Evolutionary conservation across 2,113 vertebrate species (phyloP).

Genomic region (Plectropomus leopardus): DNA sequence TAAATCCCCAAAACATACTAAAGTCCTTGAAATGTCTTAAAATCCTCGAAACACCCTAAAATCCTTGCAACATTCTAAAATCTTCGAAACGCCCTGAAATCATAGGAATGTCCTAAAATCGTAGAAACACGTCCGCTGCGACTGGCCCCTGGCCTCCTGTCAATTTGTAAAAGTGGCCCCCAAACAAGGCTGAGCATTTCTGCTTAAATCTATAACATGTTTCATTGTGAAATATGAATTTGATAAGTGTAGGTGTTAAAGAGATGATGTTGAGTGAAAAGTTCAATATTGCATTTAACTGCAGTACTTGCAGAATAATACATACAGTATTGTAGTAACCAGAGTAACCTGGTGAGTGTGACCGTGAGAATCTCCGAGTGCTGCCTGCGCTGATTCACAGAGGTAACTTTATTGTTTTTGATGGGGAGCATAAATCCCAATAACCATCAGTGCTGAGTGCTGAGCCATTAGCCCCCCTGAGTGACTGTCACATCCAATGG

Average conservation of each 20-base stretch:
- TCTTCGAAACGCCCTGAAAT: too few species aligned
- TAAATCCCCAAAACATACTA: too few species aligned
- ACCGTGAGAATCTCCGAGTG: background rate
- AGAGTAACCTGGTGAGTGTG: background rate
- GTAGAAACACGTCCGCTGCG: too few species aligned
- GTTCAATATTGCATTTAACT: background rate
- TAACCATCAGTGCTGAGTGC: conserved; percentile 53
- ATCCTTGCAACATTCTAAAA: too few species aligned
- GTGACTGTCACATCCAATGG: conserved; percentile 69
- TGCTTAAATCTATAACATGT: too few species aligned
- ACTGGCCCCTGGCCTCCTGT: too few species aligned
- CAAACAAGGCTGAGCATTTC: too few species aligned
- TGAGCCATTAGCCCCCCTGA: conserved; percentile 54
- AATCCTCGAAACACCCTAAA: too few species aligned
- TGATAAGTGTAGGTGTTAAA: background rate
- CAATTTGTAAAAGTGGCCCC: too few species aligned
- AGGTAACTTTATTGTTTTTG: conserved; percentile 64
- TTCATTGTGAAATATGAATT: too few species aligned
- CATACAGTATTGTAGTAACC: background rate
- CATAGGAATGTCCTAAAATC: too few species aligned
- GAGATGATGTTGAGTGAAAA: background rate
- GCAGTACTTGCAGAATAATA: background rate
- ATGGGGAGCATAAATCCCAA: conserved; percentile 68
- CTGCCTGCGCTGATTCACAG: conserved; percentile 3
- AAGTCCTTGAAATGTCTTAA: too few species aligned